phyloP scores from a whole-genome alignment of 2,113 vertebrate species.

The Danio rerio region DNA sequence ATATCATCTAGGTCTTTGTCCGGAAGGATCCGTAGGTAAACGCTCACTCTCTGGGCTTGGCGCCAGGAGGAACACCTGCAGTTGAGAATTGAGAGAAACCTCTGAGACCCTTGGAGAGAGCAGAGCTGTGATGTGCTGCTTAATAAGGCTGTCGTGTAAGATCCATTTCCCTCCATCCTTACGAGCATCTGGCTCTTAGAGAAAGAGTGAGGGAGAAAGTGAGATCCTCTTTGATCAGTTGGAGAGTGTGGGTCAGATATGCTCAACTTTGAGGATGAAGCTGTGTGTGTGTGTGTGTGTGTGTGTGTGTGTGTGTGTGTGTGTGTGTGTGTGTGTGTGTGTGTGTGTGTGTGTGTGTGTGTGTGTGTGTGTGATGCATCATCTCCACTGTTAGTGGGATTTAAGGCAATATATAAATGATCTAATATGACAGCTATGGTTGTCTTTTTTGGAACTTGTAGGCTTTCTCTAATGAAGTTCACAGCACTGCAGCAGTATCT shows the following conservation, averaged over 20 bases:
- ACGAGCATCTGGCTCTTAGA: slow-evolving; percentile 43
- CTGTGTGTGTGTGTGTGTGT: too few relatives aligned
- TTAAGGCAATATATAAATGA: not conserved
- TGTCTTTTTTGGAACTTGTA: slow-evolving; percentile 8
- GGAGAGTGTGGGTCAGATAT: slow-evolving; percentile 11
- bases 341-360: too few relatives aligned
- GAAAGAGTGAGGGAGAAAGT: not conserved
- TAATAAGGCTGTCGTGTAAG: slow-evolving; percentile 50
- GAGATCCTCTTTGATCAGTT: slow-evolving; percentile 33
- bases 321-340: too few relatives aligned
- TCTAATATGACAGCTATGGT: slow-evolving; percentile 6
- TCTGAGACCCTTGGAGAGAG: slow-evolving; percentile 17
- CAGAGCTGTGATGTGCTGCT: slow-evolving; percentile 44
- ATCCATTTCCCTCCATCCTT: slow-evolving; percentile 32
- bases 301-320: too few relatives aligned
- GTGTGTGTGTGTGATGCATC: not conserved
- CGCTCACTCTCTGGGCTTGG: slow-evolving; percentile 34
- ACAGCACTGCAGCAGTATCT: not conserved
- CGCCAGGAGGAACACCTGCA: slow-evolving; percentile 53
- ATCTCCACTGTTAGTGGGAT: slow-evolving; percentile 17
- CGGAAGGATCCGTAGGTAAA: slow-evolving; percentile 18
- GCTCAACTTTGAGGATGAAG: slow-evolving; percentile 5
- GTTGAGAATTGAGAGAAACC: slow-evolving; percentile 18
- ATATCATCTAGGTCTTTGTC: slow-evolving; percentile 30
- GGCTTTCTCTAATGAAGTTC: not conserved